Evolutionary conservation across 30 jellyfish, hydroid and myxozoan genomes (phyloP), one percentile per base, ranked within the genome.

Genomic region (Cassiopea andromeda): DNA sequence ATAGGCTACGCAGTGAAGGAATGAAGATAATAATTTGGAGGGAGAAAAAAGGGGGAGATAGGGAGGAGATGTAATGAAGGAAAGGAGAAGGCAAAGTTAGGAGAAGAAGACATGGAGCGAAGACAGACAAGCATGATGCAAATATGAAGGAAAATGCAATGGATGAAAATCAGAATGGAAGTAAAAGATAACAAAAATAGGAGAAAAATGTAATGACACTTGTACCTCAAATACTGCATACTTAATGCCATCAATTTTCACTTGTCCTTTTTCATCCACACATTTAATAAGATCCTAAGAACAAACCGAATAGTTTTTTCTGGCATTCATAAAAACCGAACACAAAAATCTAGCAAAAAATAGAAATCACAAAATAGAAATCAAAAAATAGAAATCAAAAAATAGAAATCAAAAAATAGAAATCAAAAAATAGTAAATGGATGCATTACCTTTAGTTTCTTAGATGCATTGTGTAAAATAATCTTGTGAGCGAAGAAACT

Each of bases 221-320:
- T 67, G 54, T 76, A 86, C 94, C 94, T 86, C 89, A 66, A 86
- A 86, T 9, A 86, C 94, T 0, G 77, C 48, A 50, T 59, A 86
- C 19, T 86, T 86, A 72, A 86, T 86, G 80, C 94, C 94, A 76
- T 86, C 89, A 19, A 86, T 77, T 18, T 77, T 75, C 58, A 86
- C 94, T 45, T 86, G 70, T 50, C 94, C 94, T 69, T 86, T 86
- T 4, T 86, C 94, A 50, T 86, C 70, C 0, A 70, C 71, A 44
- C 88, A 86, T 47, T 64, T 76, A 43, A 78, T 75, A 19, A 86
- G 75, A 61, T 86, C 94, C 94, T 86, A 46, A 15, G 74, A n/a
- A n/a, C n/a, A 27, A 85, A 71, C 49, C 54, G 74, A 1, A 76
- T 13, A 61, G 19, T 2, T 4, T 14, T 61, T 3, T 50, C n/a